Base-by-base conservation (phyloP, 2,888 invertebrate species). In the Phaonia tiefii region DNA sequence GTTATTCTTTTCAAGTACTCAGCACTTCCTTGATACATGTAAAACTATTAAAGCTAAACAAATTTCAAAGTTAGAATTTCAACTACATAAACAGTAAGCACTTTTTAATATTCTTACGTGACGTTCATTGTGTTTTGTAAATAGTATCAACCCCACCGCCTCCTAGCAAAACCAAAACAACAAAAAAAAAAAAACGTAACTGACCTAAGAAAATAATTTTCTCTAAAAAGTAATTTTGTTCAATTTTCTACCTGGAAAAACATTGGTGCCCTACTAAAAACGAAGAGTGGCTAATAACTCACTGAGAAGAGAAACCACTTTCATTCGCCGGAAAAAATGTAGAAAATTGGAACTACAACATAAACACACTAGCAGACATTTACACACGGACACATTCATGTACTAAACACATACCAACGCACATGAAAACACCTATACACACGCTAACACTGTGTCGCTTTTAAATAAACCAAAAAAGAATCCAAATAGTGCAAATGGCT, bases 221-320 rank as follows among this genome's bases (percentile, higher is more conserved):
- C 54, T 39, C 7, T 15, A 39, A 70, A 60, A 75, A 63, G 75
- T 75, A 78, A 81, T 81, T 81, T 75, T 69, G 75, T 72, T 67
- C 78, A 81, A 81, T 81, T 81, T 81, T 81, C 77, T 78, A 81
- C 72, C 78, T 81, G 78, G 75, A 60, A 75, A 69, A 78, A 69
- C 75, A 81, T 69, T 75, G 78, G 75, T 81, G 81, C 78, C 81
- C 81, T 72, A 81, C 72, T 78, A 81, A 81, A 78, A 71, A 26
- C 51, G 22, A 42, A 22, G 31, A 82, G 56, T 49, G 71, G 80
- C 79, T 77, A 77, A 77, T 77, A 79, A 82, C 74, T 77, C 71
- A 75, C 31, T 66, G 79, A n/a, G n/a, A 77, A 77, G 77, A 39
- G 80, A 79, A 80, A 75, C 76, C 82, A 82, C 82, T 77, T 77